These are phyloP conservation scores for Rhabditophanes sp. DNA, from an alignment of 2,888 invertebrate genomes.

Conservation along the genomic window DNA sequence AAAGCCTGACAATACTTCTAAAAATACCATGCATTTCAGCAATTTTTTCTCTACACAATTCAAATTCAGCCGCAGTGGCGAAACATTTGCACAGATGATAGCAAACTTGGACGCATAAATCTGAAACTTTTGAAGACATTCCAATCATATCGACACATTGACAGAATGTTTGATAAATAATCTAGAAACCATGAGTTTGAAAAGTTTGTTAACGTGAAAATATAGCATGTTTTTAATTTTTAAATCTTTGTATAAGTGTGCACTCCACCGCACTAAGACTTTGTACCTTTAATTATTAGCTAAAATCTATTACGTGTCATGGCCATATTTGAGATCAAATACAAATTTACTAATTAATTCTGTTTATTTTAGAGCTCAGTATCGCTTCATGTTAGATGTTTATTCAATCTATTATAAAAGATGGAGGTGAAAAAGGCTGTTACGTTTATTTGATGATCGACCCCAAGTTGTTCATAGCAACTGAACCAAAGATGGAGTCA, in stretches of 20 bases:
- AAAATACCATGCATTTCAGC: slow-evolving; percentile 72
- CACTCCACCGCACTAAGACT: not conserved
- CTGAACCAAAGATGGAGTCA: too few relatives aligned
- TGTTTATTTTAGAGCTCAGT: too few relatives aligned
- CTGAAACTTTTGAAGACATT: slow-evolving; percentile 59
- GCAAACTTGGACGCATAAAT: slow-evolving; percentile 67
- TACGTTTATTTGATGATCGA: too few relatives aligned
- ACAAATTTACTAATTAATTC: too few relatives aligned
- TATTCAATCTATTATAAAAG: too few relatives aligned
- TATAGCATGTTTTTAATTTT: too few relatives aligned
- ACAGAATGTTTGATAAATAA: slow-evolving; percentile 70
- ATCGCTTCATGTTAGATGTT: too few relatives aligned
- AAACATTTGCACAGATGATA: slow-evolving; percentile 76
- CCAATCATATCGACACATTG: slow-evolving; percentile 81
- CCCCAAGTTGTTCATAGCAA: too few relatives aligned
- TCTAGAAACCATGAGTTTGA: slow-evolving; percentile 46
- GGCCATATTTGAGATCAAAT: too few relatives aligned
- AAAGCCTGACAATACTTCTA: slow-evolving; percentile 54
- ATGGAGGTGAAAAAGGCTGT: too few relatives aligned
- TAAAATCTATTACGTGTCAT: too few relatives aligned
- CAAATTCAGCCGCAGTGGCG: slow-evolving; percentile 84
- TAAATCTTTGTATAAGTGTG: not conserved
- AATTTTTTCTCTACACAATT: slow-evolving; percentile 69
- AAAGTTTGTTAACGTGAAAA: not conserved
- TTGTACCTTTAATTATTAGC: too few relatives aligned